Base-by-base conservation (phyloP, 2,888 invertebrate genomes). In the Nomada fabriciana region DNA sequence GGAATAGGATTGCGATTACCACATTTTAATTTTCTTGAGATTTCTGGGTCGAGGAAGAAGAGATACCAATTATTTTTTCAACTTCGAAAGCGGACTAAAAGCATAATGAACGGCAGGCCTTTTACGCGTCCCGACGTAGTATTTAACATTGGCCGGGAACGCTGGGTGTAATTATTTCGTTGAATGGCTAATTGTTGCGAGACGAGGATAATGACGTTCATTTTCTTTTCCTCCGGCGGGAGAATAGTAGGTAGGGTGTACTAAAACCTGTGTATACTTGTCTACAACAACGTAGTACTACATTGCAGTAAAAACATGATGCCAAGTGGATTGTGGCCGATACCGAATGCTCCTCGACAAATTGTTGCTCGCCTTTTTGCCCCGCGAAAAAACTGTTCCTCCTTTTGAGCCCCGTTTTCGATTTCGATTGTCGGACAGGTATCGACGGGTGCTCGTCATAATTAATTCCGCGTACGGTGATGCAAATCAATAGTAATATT, bases 1-100 rank as follows among this genome's bases (percentile, higher is more conserved):
- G 57, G 70, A 64, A 83, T 83, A 83, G 77, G 25, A 61, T 71
- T 25, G 83, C 83, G 77, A 83, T 83, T 83, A 83, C 78, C 77
- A 71, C 83, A 83, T 78, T 83, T 83, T 76, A 73, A 83, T 83
- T 83, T 74, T 77, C 73, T 42, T 67, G 13, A 60, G 61, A 77
- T 82, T 83, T 83, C 70, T 82, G 73, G 83, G 83, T 77, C 73
- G 70, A 69, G 50, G 67, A 71, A 47, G 59, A 53, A 57, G n/a
- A 11, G n/a, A 5, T 4, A 0, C 13, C 29, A 23, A 47, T 76
- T 65, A 64, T 57, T 18, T 50, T 11, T 18, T 11, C 25, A 25
- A 13, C 47, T 73, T 74, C 60, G 72, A 81, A 74, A 70, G 74
- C 55, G 63, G 68, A n/a, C 55, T 29, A 20, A 61, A 47, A 72